Evolutionary conservation across 2,797 vertebrate genomes (phyloP).

Genomic region (Pseudomugil tenellus): DNA sequence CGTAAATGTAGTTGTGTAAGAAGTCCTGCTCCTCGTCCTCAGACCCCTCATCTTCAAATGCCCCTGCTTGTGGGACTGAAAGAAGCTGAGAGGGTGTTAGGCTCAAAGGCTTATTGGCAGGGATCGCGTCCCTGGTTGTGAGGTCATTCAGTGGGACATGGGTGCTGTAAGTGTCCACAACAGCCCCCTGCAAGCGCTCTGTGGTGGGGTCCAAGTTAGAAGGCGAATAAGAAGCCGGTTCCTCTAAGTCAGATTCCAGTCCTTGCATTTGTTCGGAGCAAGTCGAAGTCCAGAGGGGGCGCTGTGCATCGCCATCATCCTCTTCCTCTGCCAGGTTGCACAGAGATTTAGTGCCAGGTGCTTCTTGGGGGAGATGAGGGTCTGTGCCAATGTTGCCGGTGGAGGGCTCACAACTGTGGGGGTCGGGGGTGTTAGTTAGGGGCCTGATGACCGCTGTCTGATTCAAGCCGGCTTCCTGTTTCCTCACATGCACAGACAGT

Average conservation of each 20-base stretch:
- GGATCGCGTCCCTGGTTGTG: conserved; percentile 67
- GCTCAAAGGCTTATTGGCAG: conserved; percentile 74
- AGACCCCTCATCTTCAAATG: conserved; percentile 74
- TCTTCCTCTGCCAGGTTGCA: conserved; percentile 90
- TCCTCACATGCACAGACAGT: conserved; percentile 99
- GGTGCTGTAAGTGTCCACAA: conserved; percentile 85
- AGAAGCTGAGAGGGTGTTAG: conserved; percentile 73
- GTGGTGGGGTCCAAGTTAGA: conserved; percentile 76
- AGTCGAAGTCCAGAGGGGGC: conserved; percentile 75
- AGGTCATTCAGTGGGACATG: conserved; percentile 79
- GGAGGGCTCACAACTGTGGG: conserved; percentile 78
- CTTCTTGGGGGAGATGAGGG: conserved; percentile 87
- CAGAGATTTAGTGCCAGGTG: conserved; percentile 89
- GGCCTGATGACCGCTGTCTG: conserved; percentile 99
- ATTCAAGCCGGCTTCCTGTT: conserved; percentile 96
- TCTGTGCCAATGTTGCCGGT: conserved; percentile 87
- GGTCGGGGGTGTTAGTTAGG: conserved; percentile 94
- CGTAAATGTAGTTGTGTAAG: conserved; percentile 89
- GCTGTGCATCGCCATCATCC: conserved; percentile 69
- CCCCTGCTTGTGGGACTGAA: conserved; percentile 76
- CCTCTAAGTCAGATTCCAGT: conserved; percentile 75
- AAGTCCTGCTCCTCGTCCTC: conserved; percentile 90
- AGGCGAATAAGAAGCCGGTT: conserved; percentile 82
- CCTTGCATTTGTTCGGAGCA: conserved; percentile 80
- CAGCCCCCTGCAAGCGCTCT: conserved; percentile 85